These are phyloP conservation scores for Carettochelys insculpta DNA, from an alignment of 2,113 vertebrate genomes.

Conservation along the genomic window DNA sequence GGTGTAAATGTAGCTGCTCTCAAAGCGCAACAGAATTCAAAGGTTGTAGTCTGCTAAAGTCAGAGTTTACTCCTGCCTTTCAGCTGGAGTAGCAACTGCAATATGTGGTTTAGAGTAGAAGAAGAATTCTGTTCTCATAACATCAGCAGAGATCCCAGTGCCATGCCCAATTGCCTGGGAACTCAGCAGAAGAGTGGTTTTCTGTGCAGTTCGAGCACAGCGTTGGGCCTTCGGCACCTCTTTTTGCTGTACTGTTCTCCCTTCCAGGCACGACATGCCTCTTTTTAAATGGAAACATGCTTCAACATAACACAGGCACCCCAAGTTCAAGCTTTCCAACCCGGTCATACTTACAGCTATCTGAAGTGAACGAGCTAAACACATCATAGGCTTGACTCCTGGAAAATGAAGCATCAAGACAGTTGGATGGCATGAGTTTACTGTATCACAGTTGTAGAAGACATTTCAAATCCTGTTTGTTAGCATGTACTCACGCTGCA, in stretches of 20 bases:
- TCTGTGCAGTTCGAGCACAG: neutral
- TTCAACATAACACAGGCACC: neutral
- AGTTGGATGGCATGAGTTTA: neutral
- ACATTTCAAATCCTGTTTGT: neutral
- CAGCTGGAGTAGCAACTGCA: neutral
- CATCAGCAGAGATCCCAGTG: neutral
- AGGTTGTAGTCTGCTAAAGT: neutral
- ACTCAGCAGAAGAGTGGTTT: neutral
- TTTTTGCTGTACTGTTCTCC: neutral
- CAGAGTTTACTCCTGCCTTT: neutral
- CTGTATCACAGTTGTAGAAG: neutral
- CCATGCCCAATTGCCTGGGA: neutral
- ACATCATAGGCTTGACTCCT: conserved; percentile 37
- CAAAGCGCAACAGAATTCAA: neutral
- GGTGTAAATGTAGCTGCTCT: neutral
- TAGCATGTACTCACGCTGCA: conserved; percentile 55
- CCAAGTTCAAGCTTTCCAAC: neutral
- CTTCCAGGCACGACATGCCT: neutral
- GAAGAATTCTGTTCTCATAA: neutral
- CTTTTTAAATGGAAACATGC: neutral
- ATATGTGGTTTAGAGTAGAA: neutral
- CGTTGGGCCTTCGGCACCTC: neutral
- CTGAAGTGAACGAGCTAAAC: conserved; percentile 34
- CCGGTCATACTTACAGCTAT: conserved; percentile 63
- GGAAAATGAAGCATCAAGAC: conserved; percentile 43